Base-by-base conservation (phyloP, 2,113 vertebrate genomes). In the Nanorana parkeri region DNA sequence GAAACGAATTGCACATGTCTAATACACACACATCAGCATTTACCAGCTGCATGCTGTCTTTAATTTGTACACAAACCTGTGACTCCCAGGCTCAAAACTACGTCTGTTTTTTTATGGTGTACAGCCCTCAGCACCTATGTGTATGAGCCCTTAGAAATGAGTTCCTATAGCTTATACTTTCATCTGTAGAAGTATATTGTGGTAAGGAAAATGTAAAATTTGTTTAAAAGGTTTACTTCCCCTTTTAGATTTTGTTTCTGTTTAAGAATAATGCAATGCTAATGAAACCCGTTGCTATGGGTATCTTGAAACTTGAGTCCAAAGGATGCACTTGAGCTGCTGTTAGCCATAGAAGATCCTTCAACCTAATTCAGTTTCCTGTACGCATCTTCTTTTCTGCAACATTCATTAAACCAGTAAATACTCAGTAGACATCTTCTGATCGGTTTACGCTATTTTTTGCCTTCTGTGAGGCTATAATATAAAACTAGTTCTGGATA, bases 391-490 rank as follows among this genome's bases (percentile, higher is more conserved):
- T 81, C 26, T 28, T 65, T 63, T 65, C 41, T 21, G 56, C 23
- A 32, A 21, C 68, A 64, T 81, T 60, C 41, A 81, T 81, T 81
- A 73, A 24, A 81, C 68, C 55, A 3, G n/a, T 29, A 23, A 73
- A 81, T 73, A 55, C 79, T 55, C 79, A 52, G 26, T 55, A 68
- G 68, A 81, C 60, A 55, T 28, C 36, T 36, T 15, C n/a, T 73
- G 23, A 72, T 81, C 68, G 16, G 36, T 64, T 72, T 26, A 4
- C 21, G 68, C 24, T 36, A 24, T 52, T 36, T 36, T 68, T n/a
- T 68, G 17, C 58, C 17, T 78, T 58, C 54, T 47, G 17, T 41
- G 19, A 67, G 26, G 60, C 52, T 51, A 58, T 20, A 10, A 28
- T 15, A 7, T 21, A 58, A 56, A 68, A 32, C 10, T 56, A 60